These are phyloP conservation scores for Discoglossus pictus DNA, from an alignment of 2,797 vertebrate genomes.

Conservation along the genomic window DNA sequence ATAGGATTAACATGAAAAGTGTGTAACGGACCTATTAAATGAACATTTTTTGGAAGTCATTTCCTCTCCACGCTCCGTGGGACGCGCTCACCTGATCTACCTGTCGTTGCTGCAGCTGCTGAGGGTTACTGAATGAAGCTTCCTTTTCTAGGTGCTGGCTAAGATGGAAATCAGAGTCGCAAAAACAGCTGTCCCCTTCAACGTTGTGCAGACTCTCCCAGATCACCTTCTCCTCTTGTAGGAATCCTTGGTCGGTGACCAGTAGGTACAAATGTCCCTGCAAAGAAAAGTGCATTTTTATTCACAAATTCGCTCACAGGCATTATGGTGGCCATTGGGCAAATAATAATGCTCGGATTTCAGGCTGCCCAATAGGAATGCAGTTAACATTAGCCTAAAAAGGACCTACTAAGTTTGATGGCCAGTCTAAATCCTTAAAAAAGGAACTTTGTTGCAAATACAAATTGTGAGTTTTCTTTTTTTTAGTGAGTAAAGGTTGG, in stretches of 20 bases:
- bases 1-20: too few species aligned
- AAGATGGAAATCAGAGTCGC: constrained; percentile 84
- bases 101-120: constrained; percentile 77
- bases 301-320: not conserved
- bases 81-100: constrained; percentile 79
- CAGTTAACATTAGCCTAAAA: too few species aligned
- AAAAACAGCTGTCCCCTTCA: constrained; percentile 93
- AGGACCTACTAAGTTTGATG: too few species aligned
- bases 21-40: too few species aligned
- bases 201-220: constrained; percentile 95
- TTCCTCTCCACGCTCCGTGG: too few species aligned
- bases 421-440: too few species aligned
- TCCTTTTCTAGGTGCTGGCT: constrained; percentile 74
- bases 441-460: too few species aligned
- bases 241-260: constrained; percentile 94
- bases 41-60: too few species aligned
- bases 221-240: constrained; percentile 83
- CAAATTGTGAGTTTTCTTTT: too few species aligned
- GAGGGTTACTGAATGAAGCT: constrained; percentile 4
- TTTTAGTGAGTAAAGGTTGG: too few species aligned
- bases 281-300: accelerated
- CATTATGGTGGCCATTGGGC: not conserved
- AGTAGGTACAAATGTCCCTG: constrained; percentile 91
- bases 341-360: too few species aligned
- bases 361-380: too few species aligned